phyloP scores from a whole-genome alignment of 2,797 vertebrate species.

The Lithobates sylvaticus region DNA sequence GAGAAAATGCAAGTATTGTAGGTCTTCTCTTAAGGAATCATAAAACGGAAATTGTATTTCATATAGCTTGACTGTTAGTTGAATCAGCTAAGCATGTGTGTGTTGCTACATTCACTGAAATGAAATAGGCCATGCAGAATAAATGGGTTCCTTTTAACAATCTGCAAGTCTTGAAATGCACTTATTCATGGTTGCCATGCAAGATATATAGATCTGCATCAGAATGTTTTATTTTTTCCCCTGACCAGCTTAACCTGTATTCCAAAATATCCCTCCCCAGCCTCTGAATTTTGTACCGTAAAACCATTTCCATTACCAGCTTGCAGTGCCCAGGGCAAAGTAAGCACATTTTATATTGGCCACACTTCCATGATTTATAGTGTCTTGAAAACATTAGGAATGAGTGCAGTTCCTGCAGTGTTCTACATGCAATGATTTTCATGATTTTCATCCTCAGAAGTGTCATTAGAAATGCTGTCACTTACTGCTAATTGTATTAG shows the following conservation, averaged over 20 bases:
- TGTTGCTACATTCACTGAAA: no score
- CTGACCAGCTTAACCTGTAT: slow-evolving; percentile 49
- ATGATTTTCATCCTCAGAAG: no score
- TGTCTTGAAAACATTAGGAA: slow-evolving; percentile 46
- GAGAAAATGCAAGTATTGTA: no score
- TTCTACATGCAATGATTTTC: neutral
- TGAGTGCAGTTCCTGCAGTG: slow-evolving; percentile 23
- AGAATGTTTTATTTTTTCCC: slow-evolving; percentile 1
- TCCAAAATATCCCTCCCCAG: slow-evolving; percentile 66
- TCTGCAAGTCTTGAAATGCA: no score
- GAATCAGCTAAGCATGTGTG: neutral
- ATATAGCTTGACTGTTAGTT: neutral
- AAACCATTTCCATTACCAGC: slow-evolving; percentile 59
- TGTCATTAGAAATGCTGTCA: no score
- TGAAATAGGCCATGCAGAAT: neutral
- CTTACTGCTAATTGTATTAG: no score
- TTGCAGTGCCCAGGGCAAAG: slow-evolving; percentile 64
- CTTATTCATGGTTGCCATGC: neutral
- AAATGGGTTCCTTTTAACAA: neutral
- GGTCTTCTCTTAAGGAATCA: no score
- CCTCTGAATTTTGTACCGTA: slow-evolving; percentile 55
- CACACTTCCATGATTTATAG: slow-evolving; percentile 66
- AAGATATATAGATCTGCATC: neutral
- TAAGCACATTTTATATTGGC: slow-evolving; percentile 63
- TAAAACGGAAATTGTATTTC: no score